Conservation (phyloP, 2,797 vertebrate genomes). For the Mormyrus hasselquistii region DNA sequence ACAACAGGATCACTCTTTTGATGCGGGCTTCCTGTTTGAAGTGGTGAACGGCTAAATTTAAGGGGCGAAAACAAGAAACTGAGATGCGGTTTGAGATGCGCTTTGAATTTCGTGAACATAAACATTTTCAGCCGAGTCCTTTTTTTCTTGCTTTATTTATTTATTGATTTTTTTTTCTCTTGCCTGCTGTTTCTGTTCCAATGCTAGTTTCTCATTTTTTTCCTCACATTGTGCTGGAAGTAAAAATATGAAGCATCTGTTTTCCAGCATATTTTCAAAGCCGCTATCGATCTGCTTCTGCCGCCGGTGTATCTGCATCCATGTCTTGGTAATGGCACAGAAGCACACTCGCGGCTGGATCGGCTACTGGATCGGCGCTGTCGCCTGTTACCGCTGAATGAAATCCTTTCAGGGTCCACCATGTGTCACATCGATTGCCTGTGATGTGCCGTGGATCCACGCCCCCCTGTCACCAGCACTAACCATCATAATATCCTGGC, state of each 20-base stretch:
- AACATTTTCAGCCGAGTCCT: background rate
- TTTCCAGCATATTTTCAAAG: background rate
- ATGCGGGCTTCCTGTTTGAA: slow-evolving; percentile 5
- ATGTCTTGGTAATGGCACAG: background rate
- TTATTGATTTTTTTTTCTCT: background rate
- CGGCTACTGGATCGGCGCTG: background rate
- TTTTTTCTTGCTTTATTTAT: background rate
- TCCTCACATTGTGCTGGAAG: background rate
- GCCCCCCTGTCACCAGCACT: background rate
- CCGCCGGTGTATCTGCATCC: background rate
- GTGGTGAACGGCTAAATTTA: background rate
- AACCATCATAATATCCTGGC: slow-evolving; percentile 3
- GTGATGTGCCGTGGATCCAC: background rate
- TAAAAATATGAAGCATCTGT: slow-evolving; percentile 4
- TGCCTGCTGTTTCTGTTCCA: background rate
- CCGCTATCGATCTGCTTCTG: background rate
- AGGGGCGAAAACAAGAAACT: background rate
- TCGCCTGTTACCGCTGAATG: background rate
- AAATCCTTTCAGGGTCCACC: background rate
- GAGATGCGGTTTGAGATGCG: background rate
- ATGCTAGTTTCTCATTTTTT: background rate
- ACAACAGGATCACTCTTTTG: background rate
- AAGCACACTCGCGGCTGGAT: background rate
- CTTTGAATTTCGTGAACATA: background rate
- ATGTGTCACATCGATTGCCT: background rate